These are phyloP conservation scores for Aurelia aurita complex sp. Pacific DNA, from an alignment of 30 jellyfish, hydroid and myxozoan genomes.

Conservation along the genomic window DNA sequence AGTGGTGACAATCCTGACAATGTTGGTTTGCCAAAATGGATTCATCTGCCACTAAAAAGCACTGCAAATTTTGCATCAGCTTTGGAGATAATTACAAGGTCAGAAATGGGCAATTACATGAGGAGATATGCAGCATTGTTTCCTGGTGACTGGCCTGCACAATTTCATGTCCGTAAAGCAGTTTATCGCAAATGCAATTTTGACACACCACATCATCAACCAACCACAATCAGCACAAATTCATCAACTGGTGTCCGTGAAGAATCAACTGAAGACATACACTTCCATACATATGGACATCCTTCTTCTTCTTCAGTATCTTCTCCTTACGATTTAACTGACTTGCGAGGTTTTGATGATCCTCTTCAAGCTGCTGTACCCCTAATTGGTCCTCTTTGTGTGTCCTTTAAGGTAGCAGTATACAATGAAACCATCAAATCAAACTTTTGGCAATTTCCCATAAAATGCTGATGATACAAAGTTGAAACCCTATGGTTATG, in stretches of 20 bases:
- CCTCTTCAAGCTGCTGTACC: neutral
- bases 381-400: neutral
- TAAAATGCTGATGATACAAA: too few species aligned
- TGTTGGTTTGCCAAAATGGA: too few species aligned
- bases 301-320: neutral
- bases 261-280: neutral
- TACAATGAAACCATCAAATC: too few species aligned
- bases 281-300: conserved; percentile 1
- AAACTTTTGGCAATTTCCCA: too few species aligned
- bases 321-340: neutral
- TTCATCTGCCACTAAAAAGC: neutral
- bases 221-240: neutral
- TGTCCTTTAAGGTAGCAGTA: too few species aligned
- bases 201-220: neutral
- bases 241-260: neutral
- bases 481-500: too few species aligned
- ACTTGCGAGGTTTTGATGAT: neutral
- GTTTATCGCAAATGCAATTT: neutral
- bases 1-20: too few species aligned
- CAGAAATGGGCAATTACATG: neutral
- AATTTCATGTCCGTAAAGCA: neutral
- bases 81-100: neutral
- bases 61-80: neutral
- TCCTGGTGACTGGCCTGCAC: neutral
- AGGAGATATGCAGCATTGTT: neutral